phyloP scores from a whole-genome alignment of 2,113 vertebrate species.

The Gallinago paraguaiae region DNA sequence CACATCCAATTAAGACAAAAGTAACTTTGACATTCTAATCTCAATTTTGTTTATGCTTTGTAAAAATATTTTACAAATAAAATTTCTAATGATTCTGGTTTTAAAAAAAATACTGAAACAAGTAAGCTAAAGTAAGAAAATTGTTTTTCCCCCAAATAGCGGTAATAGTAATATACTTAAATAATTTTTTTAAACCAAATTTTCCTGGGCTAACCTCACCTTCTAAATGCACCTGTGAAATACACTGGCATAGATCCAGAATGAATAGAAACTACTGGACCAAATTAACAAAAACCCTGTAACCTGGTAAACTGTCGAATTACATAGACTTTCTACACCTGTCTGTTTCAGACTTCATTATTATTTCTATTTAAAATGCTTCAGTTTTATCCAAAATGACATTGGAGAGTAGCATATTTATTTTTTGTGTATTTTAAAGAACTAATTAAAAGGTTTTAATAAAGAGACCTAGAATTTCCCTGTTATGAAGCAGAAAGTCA shows the following conservation, averaged over 20 bases:
- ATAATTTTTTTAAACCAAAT: background rate
- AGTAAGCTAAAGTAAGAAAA: background rate
- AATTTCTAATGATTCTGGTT: background rate
- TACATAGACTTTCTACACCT: background rate
- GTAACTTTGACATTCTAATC: background rate
- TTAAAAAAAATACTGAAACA: background rate
- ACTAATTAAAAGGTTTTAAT: background rate
- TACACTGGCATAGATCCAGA: background rate
- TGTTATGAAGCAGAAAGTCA: background rate
- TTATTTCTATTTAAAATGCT: background rate
- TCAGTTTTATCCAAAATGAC: background rate
- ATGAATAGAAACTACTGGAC: background rate
- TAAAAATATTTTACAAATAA: background rate
- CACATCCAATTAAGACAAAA: background rate
- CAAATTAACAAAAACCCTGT: background rate
- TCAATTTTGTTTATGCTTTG: background rate
- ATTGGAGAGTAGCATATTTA: background rate
- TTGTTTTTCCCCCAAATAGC: background rate
- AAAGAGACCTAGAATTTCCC: background rate
- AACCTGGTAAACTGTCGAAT: background rate
- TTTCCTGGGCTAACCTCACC: background rate
- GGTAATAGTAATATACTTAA: background rate
- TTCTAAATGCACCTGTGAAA: background rate
- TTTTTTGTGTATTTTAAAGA: background rate
- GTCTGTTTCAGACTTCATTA: background rate